Percentiles rank a stretch among this genome's conserved stretches.
These are phyloP conservation scores for Anthopleura xanthogrammica DNA, from an alignment of 92 coral and sea anemone genomes.

Conservation along the genomic window DNA sequence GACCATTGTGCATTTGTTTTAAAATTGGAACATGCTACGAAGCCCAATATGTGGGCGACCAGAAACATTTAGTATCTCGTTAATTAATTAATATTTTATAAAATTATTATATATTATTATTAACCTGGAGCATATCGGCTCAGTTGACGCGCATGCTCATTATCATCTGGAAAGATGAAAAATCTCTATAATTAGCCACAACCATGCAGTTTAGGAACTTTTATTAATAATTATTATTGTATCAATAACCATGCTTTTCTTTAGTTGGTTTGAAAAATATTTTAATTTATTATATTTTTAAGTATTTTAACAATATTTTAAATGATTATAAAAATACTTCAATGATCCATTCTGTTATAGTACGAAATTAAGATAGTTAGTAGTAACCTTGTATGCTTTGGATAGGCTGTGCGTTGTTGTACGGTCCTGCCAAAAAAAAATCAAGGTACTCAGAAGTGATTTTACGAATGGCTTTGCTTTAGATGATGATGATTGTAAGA, in stretches of 20 bases:
- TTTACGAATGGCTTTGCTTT: too few relatives aligned
- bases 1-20: too few relatives aligned
- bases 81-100: too few relatives aligned
- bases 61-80: not conserved
- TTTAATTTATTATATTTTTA: too few relatives aligned
- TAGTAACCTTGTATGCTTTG: not conserved
- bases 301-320: too few relatives aligned
- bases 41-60: not conserved
- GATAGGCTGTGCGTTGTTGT: not conserved
- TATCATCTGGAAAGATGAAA: not conserved
- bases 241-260: not conserved
- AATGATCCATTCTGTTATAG: too few relatives aligned
- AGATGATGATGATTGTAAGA: too few relatives aligned
- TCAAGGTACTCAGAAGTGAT: too few relatives aligned
- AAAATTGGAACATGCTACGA: not conserved
- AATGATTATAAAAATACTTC: too few relatives aligned
- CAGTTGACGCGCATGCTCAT: conserved; percentile 7
- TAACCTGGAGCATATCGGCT: not conserved
- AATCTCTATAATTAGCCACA: not conserved
- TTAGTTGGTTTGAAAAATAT: too few relatives aligned
- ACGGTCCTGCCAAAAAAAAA: not conserved
- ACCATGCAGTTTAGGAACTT: not conserved
- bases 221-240: not conserved
- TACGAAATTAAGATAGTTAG: too few relatives aligned
- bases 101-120: too few relatives aligned